Base-by-base conservation (phyloP, 1,140 invertebrate genomes). In the Hestina assimilis region DNA sequence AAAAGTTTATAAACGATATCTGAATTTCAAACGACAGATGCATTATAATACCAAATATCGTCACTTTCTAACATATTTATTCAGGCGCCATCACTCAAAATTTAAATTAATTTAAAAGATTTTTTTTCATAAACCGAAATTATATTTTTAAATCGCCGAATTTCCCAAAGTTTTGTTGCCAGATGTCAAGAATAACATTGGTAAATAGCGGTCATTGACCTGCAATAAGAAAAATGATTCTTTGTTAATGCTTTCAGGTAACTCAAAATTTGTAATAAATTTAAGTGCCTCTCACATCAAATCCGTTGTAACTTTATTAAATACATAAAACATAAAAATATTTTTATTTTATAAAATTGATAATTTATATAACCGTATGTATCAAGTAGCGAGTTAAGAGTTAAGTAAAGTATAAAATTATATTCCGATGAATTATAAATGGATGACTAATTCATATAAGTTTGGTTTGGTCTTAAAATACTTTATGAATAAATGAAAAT, bases 21-120 rank as follows among this genome's bases (percentile, higher is more conserved):
- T 75, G 68, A 78, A 78, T 69, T 73, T 69, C 61, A 74, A 69
- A 59, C 56, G 15, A 42, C 53, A 40, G 45, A 50, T 57, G 45
- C 50, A 51, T 58, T 58, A 41, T 33, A 43, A 50, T 35, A 29
- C 19, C 46, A 58, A 51, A 58, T 58, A 20, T 28, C 35, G 67
- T 65, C 63, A 75, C 69, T 70, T 73, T 66, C 69, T 58, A 53
- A 56, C 47, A 52, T 54, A 55, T 51, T 61, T 35, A 45, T 11
- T 33, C 20, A 42, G 42, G 43, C 55, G 55, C 55, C 55, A 38
- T 28, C 21, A 24, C 41, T 40, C 42, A 15, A 40, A 35, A 14
- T 19, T 38, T 38, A 17, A 19, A 38, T 38, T 38, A 8, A n/a
- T 12, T 9, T 9, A 2, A 31, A n/a, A n/a, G n/a, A n/a, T n/a